Evolutionary conservation across 2,797 vertebrate genomes (phyloP), one percentile per base, ranked within the genome.

Genomic region (Pelobates cultripes): DNA sequence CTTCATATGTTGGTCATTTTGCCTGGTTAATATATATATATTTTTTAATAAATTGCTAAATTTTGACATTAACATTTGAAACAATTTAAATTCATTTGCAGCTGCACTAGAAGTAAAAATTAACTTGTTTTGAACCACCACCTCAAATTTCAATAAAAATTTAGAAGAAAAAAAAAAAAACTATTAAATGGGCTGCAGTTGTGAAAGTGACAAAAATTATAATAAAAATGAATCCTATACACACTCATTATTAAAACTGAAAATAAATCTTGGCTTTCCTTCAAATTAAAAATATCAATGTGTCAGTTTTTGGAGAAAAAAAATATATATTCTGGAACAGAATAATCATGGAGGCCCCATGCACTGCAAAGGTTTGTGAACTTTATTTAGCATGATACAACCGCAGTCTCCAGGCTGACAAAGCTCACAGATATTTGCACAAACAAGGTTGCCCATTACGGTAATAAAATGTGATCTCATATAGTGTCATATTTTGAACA

Each of bases 51-150:
- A 82, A 77, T 76, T 7, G 87, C 82, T 57, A 85, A 72, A 81
- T 87, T 91, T 86, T 88, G 85, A 76, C 74, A 86, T 43, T 28
- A 85, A 73, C 85, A 88, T 86, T 85, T 88, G 57, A 77, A 87
- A 66, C 61, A 64, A 64, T 64, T 64, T 64, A 90, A 1, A 47
- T 79, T 79, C 74, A 84, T 85, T 88, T 78, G 87, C 78, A 84
- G 83, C 84, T 91, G 88, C 55, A 57, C 76, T 85, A 88, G 89
- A 86, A 90, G 78, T 88, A 84, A 88, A 89, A 86, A 53, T 0
- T 0, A 84, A 87, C 75, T 81, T 15, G 85, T 85, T 83, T 80
- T 85, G 85, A 91, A 85, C 85, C 83, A 81, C 82, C 84, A 87
- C 63, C 85, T 86, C 73, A 7, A 14, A 57, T 1, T 51, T 51